Evolutionary conservation across 1,140 invertebrate species (phyloP), one percentile per base, ranked within the genome.

Genomic region (Doryteuthis pealeii): DNA sequence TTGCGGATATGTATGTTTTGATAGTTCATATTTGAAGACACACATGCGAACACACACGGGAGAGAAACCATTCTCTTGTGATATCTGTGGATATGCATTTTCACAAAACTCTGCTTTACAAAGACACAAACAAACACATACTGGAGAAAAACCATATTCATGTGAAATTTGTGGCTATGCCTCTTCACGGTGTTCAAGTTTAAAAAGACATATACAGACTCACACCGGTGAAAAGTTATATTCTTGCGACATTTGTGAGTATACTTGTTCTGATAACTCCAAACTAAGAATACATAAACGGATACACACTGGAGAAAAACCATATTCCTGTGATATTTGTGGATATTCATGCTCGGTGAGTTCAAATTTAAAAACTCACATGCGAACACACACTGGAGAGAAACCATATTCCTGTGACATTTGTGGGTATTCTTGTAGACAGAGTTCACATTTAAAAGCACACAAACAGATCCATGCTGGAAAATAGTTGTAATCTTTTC

Each of bases 351-450:
- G 18, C 18, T 22, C 54, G 18, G 18, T 22, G 5, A 22, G 54
- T 28, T n/a, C 22, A 6, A 62, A 62, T 18, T 22, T 62, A 22
- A n/a, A 22, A 62, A 28, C 18, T 14, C 54, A 62, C 54, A 62
- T 22, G 6, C 54, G 88, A 43, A 89, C 87, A 69, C 88, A 89
- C 73, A 87, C 87, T 0, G 88, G 87, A 26, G 87, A 89, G 77
- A 89, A 89, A 78, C 88, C 88, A n/a, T 89, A 83, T 70, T 58
- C 33, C 6, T 89, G 88, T 81, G 76, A 82, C 0, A 78, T 81
- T n/a, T 89, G 88, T 77, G 71, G 74, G 3, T 40, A 40, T 40
- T 40, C 35, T 5, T 40, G 35, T 10, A 40, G 10, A 40, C 35
- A 40, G 10, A 40, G 35, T 10, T 40, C 35, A 40, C 35, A 40